Percentiles rank a stretch among this genome's conserved stretches.
Evolutionary conservation across 2,113 vertebrate genomes (phyloP).

Genomic region (Megaptera novaeangliae): DNA sequence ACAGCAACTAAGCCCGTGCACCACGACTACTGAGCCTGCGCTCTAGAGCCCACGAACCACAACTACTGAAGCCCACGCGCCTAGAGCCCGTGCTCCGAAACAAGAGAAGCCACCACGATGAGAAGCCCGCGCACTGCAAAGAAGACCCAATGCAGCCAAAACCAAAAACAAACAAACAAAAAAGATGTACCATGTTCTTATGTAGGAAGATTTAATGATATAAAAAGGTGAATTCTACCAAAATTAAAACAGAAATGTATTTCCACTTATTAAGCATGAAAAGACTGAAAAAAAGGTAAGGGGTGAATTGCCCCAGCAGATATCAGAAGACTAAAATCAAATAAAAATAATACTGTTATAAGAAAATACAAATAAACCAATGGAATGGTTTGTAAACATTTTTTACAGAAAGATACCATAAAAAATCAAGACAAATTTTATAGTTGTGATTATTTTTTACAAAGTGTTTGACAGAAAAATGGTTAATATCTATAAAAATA

Average conservation of each 20-base stretch:
- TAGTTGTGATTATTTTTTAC: not conserved
- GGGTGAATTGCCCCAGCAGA: not conserved
- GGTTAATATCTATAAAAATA: not conserved
- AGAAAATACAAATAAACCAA: not conserved
- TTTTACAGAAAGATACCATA: not conserved
- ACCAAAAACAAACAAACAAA: not conserved
- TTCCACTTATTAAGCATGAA: not conserved
- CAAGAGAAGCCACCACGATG: no score
- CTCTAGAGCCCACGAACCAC: no score
- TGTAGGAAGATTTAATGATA: not conserved
- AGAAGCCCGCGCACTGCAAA: no score
- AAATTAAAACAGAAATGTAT: conserved; percentile 16
- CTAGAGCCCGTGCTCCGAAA: no score
- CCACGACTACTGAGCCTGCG: no score
- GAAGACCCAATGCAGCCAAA: no score
- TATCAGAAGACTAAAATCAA: not conserved
- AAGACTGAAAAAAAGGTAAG: not conserved
- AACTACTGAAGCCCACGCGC: no score
- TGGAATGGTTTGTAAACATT: not conserved
- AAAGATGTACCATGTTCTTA: not conserved
- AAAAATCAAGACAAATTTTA: not conserved
- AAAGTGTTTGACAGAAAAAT: not conserved
- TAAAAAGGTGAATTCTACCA: not conserved
- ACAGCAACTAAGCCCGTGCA: no score
- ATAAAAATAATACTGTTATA: not conserved